Evolutionary conservation across 1,140 invertebrate genomes (phyloP), one percentile per base, ranked within the genome.

Genomic region (Drosophila sechellia): DNA sequence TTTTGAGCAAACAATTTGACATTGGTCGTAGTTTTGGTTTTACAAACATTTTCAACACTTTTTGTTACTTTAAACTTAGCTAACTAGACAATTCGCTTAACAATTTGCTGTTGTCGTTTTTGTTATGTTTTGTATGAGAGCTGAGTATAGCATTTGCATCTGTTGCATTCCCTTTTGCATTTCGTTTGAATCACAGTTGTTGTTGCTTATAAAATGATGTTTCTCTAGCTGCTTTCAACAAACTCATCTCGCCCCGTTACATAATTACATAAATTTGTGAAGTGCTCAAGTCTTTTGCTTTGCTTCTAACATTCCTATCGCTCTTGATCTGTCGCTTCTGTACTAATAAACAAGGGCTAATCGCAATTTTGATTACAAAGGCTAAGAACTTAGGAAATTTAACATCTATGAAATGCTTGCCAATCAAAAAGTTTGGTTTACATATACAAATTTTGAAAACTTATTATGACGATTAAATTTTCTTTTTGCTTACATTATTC

Each of bases 191-290:
- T 91, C 90, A 91, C 90, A 91, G 90, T 91, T 91, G 72, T 84
- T 87, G 83, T 89, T 89, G 85, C 84, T 84, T 84, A 85, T 89
- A 84, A 84, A 89, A 89, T 89, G 85, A 90, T 89, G 77, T 89
- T 89, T 59, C 39, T 59, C 60, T 76, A 63, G 71, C 75, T 66
- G 64, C 55, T 79, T 52, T 68, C 66, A 80, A 87, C 76, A 78
- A 87, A 83, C 77, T 63, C 61, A 68, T 64, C 56, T 40, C 37
- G 34, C 45, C 37, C 20, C 60, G 31, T 72, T 66, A 49, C 39
- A 71, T 60, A 75, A 53, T 79, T 79, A 69, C 58, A 79, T 78
- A 56, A 43, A 57, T 77, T 74, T 74, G 73, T 78, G 74, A 86
- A 84, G 87, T 90, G 79, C 74, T 90, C 75, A 90, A 90, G 86